Base-by-base conservation (phyloP, 1,140 invertebrate species). In the Sarcophaga bullata region DNA sequence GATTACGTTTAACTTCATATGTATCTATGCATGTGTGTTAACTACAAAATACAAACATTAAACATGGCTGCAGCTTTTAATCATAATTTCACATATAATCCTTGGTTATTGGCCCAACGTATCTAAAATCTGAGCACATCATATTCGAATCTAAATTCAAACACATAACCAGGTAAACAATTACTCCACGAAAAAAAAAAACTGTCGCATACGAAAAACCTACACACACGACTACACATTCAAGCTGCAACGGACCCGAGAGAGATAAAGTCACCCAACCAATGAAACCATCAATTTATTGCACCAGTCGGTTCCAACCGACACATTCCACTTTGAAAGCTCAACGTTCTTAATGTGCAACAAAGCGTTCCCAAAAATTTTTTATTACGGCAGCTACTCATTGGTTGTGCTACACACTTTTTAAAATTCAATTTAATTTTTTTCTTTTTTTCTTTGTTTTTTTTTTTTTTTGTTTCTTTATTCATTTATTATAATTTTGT, bases 321-420 rank as follows among this genome's bases (percentile, higher is more conserved):
- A 68, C 19, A 68, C 19, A 68, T 19, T 68, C n/a, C 62, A 25
- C 17, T 68, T 68, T 68, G 19, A 68, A 68, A 68, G 62, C 62
- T n/a, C 62, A 68, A 68, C 19, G 62, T 68, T 68, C 62, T 68
- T 68, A 68, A 68, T 68, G 62, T 68, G 62, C 62, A 68, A 25
- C 62, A 19, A 68, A 68, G 62, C 62, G 17, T 68, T 68, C 62
- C 62, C 58, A 68, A 68, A 68, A 68, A 37, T 37, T 37, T 37
- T 37, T 37, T 19, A 68, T 68, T 19, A 68, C 19, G 62, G 62
- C n/a, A 19, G 62, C n/a, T 58, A 58, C 54, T 58, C 25, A 37
- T 37, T 37, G 25, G 25, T 37, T 37, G 25, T 37, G 4, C 25
- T 37, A 37, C 25, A 37, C 25, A 37, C 25, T 37, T 37, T 37